These are phyloP conservation scores for Mungos mungo DNA, from an alignment of 2,113 vertebrate species.

Conservation along the genomic window DNA sequence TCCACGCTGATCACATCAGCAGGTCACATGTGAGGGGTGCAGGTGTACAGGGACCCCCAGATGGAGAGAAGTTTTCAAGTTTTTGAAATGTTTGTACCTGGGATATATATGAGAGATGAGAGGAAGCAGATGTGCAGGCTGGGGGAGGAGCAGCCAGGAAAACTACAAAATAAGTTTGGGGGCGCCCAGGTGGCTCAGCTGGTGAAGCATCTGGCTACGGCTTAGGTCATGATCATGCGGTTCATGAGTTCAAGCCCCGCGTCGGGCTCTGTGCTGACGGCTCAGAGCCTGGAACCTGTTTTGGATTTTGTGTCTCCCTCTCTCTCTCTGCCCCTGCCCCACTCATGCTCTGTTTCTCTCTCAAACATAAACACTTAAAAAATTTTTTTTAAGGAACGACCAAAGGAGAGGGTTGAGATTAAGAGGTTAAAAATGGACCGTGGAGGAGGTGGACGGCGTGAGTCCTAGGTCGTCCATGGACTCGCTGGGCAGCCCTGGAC, in stretches of 20 bases:
- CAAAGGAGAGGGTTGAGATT: background rate
- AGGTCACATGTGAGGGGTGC: background rate
- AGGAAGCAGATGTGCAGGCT: background rate
- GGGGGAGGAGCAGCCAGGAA: background rate
- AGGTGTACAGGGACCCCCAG: background rate
- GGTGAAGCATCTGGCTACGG: too few species aligned
- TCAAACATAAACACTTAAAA: background rate
- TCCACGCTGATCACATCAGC: background rate
- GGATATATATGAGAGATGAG: background rate
- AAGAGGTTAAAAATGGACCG: background rate
- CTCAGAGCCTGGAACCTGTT: too few species aligned
- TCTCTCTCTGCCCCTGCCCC: too few species aligned
- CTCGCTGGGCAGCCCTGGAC: background rate
- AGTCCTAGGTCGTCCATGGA: background rate
- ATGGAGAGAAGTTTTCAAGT: background rate
- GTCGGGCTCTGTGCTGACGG: too few species aligned
- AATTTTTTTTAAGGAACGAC: background rate
- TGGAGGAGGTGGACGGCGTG: accelerated
- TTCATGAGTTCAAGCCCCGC: too few species aligned
- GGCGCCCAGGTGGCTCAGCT: too few species aligned
- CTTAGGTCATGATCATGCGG: too few species aligned
- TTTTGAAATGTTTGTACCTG: background rate
- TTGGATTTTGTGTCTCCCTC: too few species aligned
- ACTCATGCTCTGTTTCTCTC: too few species aligned
- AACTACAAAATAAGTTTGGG: background rate